Base-by-base conservation (phyloP, 2,113 vertebrate species). In the Sisor rabdophorus region DNA sequence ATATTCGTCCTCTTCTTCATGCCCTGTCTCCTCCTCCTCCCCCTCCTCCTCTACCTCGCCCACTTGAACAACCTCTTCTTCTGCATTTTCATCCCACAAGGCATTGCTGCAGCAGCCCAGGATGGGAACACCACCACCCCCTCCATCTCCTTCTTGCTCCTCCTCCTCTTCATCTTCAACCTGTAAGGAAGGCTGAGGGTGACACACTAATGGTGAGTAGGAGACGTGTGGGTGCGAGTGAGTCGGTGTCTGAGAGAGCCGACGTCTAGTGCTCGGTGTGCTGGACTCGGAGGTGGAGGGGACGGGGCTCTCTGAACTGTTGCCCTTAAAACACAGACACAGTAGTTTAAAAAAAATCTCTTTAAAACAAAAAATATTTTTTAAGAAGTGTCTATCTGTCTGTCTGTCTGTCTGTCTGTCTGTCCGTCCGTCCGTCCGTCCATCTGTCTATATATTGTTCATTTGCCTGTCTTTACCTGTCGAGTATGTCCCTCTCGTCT, bases 261-360 rank as follows among this genome's bases (percentile, higher is more conserved):
- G 95, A 28, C 95, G 92, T 8, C 92, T 93, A 60, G 92, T 93
- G 20, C 93, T 93, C 71, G 96, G 97, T 0, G 97, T 97, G 92
- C 96, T 98, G 90, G 94, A 96, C 89, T 97, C 97, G n/a, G 96
- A 97, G 53, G 95, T 87, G 84, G 96, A 98, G 10, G 96, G 96
- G 73, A 96, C 95, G 19, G 97, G 97, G 81, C 95, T 98, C 85
- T 98, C 97, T 17, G 96, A 98, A 69, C 95, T 96, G 36, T 95
- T 94, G 61, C 94, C 95, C 97, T 99, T 4, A 86, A 24, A 81
- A 56, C 48, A 81, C 16, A 13, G 30, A 71, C 9, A 73, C 32
- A 73, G 10, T 10, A 3, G 24, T 17, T 19, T n/a, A n/a, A n/a
- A n/a, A n/a, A 74, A 44, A 32, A 44, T 4, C 32, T 48, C 48